Evolutionary conservation across 2,888 invertebrate species (phyloP), one percentile per base, ranked within the genome.

Genomic region (Catonia carolina): DNA sequence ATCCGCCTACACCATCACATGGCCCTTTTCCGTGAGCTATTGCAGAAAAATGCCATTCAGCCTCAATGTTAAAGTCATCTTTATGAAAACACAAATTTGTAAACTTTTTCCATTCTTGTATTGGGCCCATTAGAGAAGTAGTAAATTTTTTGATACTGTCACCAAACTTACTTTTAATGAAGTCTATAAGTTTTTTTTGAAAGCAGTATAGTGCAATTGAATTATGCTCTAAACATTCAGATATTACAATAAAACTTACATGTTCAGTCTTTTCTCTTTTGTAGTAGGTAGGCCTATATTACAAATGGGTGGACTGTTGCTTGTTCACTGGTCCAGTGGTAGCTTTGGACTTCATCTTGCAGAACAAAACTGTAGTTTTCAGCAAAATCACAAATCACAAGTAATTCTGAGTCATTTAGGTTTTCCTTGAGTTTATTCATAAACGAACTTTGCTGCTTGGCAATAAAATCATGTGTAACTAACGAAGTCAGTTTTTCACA

Each of bases 91-190:
- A 57, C 5, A 67, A 42, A 42, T 67, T 67, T 3, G 20, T n/a
- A 36, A 68, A 64, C 51, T 66, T 64, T 51, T 64, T 67, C 27
- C 45, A n/a, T n/a, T n/a, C n/a, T n/a, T n/a, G n/a, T n/a, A n/a
- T n/a, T n/a, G n/a, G n/a, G n/a, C 6, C 65, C 67, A 61, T 68
- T 66, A 41, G 62, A 56, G 20, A 56, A 56, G 18, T 55, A 55
- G 23, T 15, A 22, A 7, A 55, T n/a, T n/a, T n/a, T n/a, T n/a
- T n/a, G n/a, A n/a, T n/a, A n/a, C n/a, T n/a, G n/a, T n/a, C 31
- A 18, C 36, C n/a, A 35, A 49, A 15, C 12, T 49, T 15, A 10
- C 2, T 18, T 39, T 49, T 49, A 6, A 55, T 10, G 8, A 49
- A 48, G 5, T 20, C 33, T 5, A 47, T 54, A n/a, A 47, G 35